These are phyloP conservation scores for Falco rusticolus DNA, from an alignment of 2,797 vertebrate genomes.

Conservation along the genomic window DNA sequence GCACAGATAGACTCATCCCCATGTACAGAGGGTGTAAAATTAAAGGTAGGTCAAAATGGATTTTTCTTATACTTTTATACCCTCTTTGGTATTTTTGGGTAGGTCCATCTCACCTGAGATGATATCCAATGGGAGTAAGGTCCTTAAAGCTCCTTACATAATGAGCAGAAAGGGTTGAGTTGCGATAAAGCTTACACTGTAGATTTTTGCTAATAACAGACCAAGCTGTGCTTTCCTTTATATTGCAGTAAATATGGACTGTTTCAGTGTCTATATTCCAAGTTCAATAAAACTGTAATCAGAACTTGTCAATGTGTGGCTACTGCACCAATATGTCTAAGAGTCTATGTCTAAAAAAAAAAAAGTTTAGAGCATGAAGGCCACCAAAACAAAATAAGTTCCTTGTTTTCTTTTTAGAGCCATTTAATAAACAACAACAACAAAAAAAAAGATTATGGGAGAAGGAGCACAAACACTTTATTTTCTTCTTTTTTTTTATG, in stretches of 20 bases:
- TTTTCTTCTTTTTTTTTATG: background rate
- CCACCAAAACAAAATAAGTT: background rate
- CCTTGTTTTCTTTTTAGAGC: background rate
- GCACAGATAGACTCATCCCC: conserved; percentile 79
- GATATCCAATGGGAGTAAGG: background rate
- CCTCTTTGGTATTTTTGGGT: background rate
- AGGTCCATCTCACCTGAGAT: background rate
- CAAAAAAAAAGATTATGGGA: background rate
- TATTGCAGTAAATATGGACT: background rate
- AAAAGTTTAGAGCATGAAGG: background rate
- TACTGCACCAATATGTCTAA: background rate
- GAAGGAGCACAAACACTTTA: background rate
- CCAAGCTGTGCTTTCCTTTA: background rate
- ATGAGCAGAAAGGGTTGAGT: background rate
- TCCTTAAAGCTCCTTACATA: background rate
- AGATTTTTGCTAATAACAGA: background rate
- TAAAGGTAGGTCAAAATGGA: conserved; percentile 78
- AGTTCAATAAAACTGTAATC: background rate
- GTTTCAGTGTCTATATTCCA: background rate
- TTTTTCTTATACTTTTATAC: background rate
- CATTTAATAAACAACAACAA: background rate
- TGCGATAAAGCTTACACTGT: background rate
- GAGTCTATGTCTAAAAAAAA: background rate
- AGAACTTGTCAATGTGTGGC: background rate
- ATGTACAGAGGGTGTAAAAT: conserved; percentile 84